Percentiles rank a stretch among this genome's conserved stretches.
phyloP scores from a whole-genome alignment of 2,888 invertebrate species.

The Strigamia transsilvanica region DNA sequence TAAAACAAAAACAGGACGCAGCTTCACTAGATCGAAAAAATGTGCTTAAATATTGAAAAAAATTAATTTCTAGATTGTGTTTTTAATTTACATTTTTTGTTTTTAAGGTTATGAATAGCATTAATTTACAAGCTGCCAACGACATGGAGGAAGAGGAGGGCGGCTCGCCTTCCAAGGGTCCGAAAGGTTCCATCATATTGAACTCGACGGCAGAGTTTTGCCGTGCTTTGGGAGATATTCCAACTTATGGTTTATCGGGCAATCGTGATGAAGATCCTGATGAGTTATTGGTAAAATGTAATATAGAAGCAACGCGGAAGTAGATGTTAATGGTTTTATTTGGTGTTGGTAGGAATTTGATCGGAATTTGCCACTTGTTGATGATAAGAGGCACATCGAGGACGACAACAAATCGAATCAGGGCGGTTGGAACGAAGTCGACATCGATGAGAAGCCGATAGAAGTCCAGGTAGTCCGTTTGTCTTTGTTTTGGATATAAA shows the following conservation, averaged over 20 bases:
- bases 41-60: background rate
- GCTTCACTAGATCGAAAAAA: background rate
- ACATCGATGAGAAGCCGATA: conserved; percentile 67
- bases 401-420: conserved; percentile 69
- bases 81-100: background rate
- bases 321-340: background rate
- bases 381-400: conserved; percentile 63
- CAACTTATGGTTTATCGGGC: conserved; percentile 90
- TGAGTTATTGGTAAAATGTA: conserved; percentile 69
- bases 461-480: conserved; percentile 60
- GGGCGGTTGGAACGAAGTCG: conserved; percentile 86
- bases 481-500: background rate
- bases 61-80: background rate
- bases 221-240: conserved; percentile 92
- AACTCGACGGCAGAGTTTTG: conserved; percentile 98
- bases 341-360: conserved; percentile 68
- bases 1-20: conserved; percentile 69
- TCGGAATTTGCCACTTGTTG: conserved; percentile 63
- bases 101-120: conserved; percentile 16
- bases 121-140: background rate
- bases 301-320: background rate
- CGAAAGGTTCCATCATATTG: conserved; percentile 72
- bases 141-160: background rate
- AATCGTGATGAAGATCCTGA: conserved; percentile 84
- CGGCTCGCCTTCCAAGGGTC: background rate